Conservation (phyloP, 2,797 vertebrate species). For the Melanotaenia parkinsoni region DNA sequence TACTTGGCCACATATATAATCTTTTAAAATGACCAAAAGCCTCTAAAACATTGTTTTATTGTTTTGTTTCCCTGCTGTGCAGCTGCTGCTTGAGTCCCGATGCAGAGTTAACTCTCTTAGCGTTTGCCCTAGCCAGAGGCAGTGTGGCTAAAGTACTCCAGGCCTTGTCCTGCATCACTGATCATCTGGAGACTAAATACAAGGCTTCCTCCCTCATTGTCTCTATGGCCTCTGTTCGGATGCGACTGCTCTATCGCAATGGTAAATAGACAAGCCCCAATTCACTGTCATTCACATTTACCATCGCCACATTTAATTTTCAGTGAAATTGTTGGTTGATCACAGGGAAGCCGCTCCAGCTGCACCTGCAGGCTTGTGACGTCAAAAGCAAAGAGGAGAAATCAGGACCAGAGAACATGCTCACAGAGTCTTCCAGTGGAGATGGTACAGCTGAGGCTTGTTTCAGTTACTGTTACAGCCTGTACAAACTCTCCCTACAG, state of each 20-base stretch:
- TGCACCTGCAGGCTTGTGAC: slow-evolving; percentile 94
- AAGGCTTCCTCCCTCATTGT: slow-evolving; percentile 89
- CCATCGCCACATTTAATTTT: slow-evolving; percentile 4
- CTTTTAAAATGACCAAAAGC: not conserved
- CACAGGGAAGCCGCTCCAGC: slow-evolving; percentile 89
- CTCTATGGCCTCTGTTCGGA: slow-evolving; percentile 92
- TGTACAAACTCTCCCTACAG: not conserved
- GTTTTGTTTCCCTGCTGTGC: slow-evolving; percentile 9
- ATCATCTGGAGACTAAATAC: slow-evolving; percentile 88
- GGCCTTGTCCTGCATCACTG: slow-evolving; percentile 89
- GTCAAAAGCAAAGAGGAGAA: slow-evolving; percentile 98
- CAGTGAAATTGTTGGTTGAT: not conserved
- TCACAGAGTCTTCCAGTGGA: slow-evolving; percentile 89
- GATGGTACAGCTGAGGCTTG: slow-evolving; percentile 84
- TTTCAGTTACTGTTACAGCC: not conserved
- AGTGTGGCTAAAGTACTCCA: slow-evolving; percentile 93
- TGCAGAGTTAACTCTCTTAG: slow-evolving; percentile 92
- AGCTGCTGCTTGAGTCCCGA: slow-evolving; percentile 93
- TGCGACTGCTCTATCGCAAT: slow-evolving; percentile 92
- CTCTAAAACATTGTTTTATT: not conserved
- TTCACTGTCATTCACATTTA: slow-evolving; percentile 27
- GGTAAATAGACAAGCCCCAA: slow-evolving; percentile 78
- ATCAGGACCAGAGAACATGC: slow-evolving; percentile 95
- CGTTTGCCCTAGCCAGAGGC: slow-evolving; percentile 95
- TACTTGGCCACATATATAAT: not conserved